Evolutionary conservation across 2,888 invertebrate genomes (phyloP).

Genomic region (Eilema depressum): DNA sequence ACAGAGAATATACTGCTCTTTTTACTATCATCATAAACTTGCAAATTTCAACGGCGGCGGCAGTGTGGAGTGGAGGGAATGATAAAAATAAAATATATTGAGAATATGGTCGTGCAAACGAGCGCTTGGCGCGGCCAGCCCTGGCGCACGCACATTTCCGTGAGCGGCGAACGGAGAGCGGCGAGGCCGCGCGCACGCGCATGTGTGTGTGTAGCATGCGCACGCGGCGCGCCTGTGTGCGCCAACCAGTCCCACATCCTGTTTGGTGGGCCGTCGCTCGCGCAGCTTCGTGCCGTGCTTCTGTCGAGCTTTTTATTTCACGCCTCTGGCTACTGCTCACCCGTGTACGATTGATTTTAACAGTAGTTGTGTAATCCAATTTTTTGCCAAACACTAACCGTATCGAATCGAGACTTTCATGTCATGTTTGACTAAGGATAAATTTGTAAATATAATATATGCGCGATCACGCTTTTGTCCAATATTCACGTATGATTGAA

Average conservation of each 20-base stretch:
- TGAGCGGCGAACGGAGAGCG: slow-evolving; percentile 76
- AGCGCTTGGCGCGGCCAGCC: slow-evolving; percentile 50
- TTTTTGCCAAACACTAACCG: slow-evolving; percentile 42
- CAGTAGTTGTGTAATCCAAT: slow-evolving; percentile 47
- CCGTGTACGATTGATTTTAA: slow-evolving; percentile 62
- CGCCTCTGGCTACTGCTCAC: slow-evolving; percentile 69
- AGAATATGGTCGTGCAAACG: slow-evolving; percentile 40
- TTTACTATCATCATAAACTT: slow-evolving; percentile 46
- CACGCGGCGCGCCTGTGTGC: slow-evolving; percentile 53
- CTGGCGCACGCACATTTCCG: slow-evolving; percentile 83
- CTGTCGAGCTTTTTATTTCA: slow-evolving; percentile 85
- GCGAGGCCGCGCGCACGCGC: slow-evolving; percentile 76
- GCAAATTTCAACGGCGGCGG: slow-evolving; percentile 40
- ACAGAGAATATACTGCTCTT: slow-evolving; percentile 24
- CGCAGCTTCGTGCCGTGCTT: slow-evolving; percentile 75
- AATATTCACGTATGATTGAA: background rate
- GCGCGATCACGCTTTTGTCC: background rate
- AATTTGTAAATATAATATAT: background rate
- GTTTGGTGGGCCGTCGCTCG: slow-evolving; percentile 81
- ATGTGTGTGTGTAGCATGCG: slow-evolving; percentile 58
- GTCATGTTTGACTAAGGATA: slow-evolving; percentile 17
- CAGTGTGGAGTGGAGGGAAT: slow-evolving; percentile 36
- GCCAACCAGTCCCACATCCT: slow-evolving; percentile 87
- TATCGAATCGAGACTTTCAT: slow-evolving; percentile 30
- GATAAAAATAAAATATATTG: slow-evolving; percentile 51